Base-by-base conservation (phyloP, 2,888 invertebrate species). In the Xylophagus ater region DNA sequence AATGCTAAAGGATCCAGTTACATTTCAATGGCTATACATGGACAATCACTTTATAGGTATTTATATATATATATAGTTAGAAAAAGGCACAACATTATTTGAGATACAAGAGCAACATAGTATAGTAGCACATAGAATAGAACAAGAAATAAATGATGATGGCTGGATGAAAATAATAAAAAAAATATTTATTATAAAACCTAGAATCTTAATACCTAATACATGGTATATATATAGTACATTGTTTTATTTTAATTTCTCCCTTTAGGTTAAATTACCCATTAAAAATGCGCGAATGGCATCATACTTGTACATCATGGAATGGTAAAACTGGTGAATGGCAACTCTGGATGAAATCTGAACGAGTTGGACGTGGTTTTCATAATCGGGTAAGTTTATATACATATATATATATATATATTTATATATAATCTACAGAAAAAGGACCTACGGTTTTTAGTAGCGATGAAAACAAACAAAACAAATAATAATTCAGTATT, bases 241-340 rank as follows among this genome's bases (percentile, higher is more conserved):
- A n/a, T n/a, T n/a, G n/a, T n/a, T n/a, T n/a, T n/a, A n/a, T n/a
- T n/a, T n/a, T n/a, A n/a, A n/a, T n/a, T n/a, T n/a, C n/a, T n/a
- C n/a, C n/a, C n/a, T n/a, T n/a, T n/a, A 76, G 81, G 44, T 64
- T 80, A 44, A 79, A 79, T 60, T 79, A 78, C 59, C 79, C 79
- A 34, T 57, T 79, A 46, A 69, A 75, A 49, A 66, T 77, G 55
- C 75, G 77, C 58, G 72, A 72, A 59, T 87, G 86, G 86, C 86
- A 86, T 68, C 87, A 87, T 62, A 78, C 81, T 35, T 87, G 87
- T 55, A 81, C 83, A 53, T 86, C 86, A 37, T 87, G 87, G 87
- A 87, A 86, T 59, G 86, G 86, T 13, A 81, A 79, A 58, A 85
- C 86, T 6, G 87, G 87, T 34, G 87, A 87, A 65, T 87, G 87